Evolutionary conservation across 1,140 invertebrate species (phyloP).

Genomic region (Spodoptera frugiperda): DNA sequence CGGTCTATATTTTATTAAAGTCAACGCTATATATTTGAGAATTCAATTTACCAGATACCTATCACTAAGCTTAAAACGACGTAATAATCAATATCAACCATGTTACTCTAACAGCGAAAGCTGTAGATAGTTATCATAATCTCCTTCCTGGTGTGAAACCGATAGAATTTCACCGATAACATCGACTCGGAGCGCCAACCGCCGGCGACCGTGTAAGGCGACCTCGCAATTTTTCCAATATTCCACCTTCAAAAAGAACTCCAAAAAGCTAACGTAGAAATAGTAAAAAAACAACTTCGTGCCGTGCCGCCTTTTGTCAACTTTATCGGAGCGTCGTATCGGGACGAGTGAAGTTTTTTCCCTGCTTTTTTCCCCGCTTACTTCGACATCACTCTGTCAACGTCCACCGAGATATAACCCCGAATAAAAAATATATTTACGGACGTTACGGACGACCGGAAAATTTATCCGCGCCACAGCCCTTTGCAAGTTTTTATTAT

Average conservation of each 20-base stretch:
- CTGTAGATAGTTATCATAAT: no score
- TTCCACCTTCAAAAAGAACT: slow-evolving; percentile 15
- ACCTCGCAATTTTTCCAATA: slow-evolving; percentile 24
- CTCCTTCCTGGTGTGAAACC: no score
- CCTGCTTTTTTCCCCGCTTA: slow-evolving; percentile 9
- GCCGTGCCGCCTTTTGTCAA: slow-evolving; percentile 26
- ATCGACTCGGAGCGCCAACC: neutral
- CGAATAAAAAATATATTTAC: slow-evolving; percentile 26
- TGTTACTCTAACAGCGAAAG: no score
- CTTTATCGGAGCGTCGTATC: slow-evolving; percentile 20
- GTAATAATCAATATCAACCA: no score
- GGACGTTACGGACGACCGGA: neutral
- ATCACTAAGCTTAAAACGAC: no score
- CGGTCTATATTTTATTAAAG: no score
- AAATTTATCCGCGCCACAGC: neutral
- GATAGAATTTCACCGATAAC: no score
- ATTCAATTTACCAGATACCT: no score
- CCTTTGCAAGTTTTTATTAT: slow-evolving; percentile 2
- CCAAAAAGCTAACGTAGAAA: slow-evolving; percentile 22
- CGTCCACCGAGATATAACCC: slow-evolving; percentile 12
- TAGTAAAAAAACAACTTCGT: neutral
- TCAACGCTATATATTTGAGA: no score
- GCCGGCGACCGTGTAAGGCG: neutral
- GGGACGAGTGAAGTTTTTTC: slow-evolving; percentile 9
- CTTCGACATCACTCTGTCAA: neutral